Conservation (phyloP, 2,888 invertebrate genomes). For the Ochropacha duplaris region DNA sequence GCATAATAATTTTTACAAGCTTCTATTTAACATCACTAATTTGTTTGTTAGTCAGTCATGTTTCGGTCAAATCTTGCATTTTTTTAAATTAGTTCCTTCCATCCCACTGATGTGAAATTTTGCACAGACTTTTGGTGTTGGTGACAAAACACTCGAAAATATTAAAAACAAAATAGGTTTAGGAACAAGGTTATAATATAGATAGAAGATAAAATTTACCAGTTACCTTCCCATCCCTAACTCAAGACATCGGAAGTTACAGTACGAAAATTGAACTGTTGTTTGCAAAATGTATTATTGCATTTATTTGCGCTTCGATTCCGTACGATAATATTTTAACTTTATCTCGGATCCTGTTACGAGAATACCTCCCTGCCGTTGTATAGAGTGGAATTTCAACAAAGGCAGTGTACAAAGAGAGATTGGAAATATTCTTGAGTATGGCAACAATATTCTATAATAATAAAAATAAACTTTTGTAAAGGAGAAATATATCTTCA, state of each 20-base stretch:
- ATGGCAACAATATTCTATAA: neutral
- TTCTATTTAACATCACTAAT: too few relatives aligned
- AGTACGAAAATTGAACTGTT: slow-evolving; percentile 68
- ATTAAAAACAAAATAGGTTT: too few relatives aligned
- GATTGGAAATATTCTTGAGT: neutral
- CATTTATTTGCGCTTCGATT: slow-evolving; percentile 73
- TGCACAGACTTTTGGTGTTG: too few relatives aligned
- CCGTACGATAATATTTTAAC: slow-evolving; percentile 77
- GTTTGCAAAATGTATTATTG: slow-evolving; percentile 76
- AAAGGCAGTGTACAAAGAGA: slow-evolving; percentile 14
- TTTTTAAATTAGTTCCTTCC: too few relatives aligned
- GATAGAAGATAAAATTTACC: neutral
- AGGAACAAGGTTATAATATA: too few relatives aligned
- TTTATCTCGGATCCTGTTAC: slow-evolving; percentile 73
- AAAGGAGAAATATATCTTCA: too few relatives aligned
- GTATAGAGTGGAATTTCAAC: slow-evolving; percentile 30
- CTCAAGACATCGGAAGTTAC: slow-evolving; percentile 24
- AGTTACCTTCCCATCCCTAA: neutral
- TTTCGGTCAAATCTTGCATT: too few relatives aligned
- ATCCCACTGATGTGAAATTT: too few relatives aligned
- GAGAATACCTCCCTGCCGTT: slow-evolving; percentile 48
- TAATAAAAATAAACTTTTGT: neutral
- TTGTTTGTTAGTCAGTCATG: too few relatives aligned
- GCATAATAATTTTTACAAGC: too few relatives aligned
- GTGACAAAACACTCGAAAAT: too few relatives aligned